These are phyloP conservation scores for Catostomus latipinnis DNA, from an alignment of 2,797 vertebrate genomes.

Conservation along the genomic window DNA sequence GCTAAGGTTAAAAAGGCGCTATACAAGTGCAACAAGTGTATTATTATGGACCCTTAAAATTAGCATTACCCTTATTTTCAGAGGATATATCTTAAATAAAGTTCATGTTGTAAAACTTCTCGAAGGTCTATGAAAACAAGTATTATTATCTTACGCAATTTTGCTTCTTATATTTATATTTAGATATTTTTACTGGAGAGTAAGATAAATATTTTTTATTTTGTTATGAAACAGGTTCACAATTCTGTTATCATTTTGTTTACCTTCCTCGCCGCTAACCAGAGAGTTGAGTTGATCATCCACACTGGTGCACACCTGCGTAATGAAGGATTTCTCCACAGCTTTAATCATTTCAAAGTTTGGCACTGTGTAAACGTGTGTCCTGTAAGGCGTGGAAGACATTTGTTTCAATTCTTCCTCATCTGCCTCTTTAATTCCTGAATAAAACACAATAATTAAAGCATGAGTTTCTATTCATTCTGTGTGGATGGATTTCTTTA, in stretches of 20 bases:
- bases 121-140: no score
- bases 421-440: constrained; percentile 91
- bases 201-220: no score
- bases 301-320: constrained; percentile 86
- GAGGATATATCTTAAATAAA: no score
- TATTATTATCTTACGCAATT: no score
- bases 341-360: constrained; percentile 85
- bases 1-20: no score
- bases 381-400: constrained; percentile 85
- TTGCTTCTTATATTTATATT: no score
- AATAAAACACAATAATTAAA: constrained; percentile 26
- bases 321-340: constrained; percentile 86
- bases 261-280: constrained; percentile 93
- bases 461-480: neutral
- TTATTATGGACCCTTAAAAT: no score
- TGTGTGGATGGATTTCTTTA: neutral
- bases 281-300: constrained; percentile 89
- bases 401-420: constrained; percentile 88
- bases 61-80: no score
- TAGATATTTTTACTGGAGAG: no score
- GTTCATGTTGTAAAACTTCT: no score
- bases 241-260: constrained; percentile 40
- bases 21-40: no score
- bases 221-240: neutral
- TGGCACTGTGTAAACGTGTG: constrained; percentile 84